Evolutionary conservation across 2,888 invertebrate genomes (phyloP), one percentile per base, ranked within the genome.

Genomic region (Thecocarcelia acutangulata): DNA sequence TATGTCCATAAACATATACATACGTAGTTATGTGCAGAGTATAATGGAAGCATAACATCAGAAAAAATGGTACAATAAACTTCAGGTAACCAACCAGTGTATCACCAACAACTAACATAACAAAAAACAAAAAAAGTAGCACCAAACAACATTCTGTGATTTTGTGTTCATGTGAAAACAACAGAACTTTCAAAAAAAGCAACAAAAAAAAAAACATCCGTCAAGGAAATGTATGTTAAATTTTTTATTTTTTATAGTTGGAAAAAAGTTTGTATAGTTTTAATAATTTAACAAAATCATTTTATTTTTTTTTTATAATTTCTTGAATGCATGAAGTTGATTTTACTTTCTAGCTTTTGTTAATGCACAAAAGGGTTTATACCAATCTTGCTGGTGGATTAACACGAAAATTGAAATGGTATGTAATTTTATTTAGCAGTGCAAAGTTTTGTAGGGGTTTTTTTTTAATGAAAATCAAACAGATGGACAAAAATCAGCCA

Each of bases 11-110:
- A 2, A 24, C 5, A 33, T 8, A 1, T 1, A 33, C 33, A 33
- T 33, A 44, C 21, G 11, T 33, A 56, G 3, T 40, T 64, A 59
- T 76, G 69, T 76, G 59, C 44, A 44, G 61, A 75, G 66, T 54
- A 69, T 69, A 76, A 76, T 69, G 76, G 69, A 69, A 61, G 69
- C 72, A 73, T 66, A 73, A 73, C 58, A 74, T 64, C 64, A 58
- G 28, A 50, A 73, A 64, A 74, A 66, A 58, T 74, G 64, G 74
- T 58, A 74, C 74, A 74, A 74, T 74, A 64, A 66, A 66, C 64
- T 66, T 40, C 56, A 74, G 74, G 74, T 42, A 66, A 66, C 74
- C 56, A 66, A 66, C 74, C 56, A 48, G 46, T 58, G 58, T 64
- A 66, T 74, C 66, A 66, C 42, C 37, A 77, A 33, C 17, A 69